A percentile compares a stretch with the other conserved stretches of the same genome.
Conservation (phyloP, 2,888 invertebrate species). For the Apotomis betuletana region DNA sequence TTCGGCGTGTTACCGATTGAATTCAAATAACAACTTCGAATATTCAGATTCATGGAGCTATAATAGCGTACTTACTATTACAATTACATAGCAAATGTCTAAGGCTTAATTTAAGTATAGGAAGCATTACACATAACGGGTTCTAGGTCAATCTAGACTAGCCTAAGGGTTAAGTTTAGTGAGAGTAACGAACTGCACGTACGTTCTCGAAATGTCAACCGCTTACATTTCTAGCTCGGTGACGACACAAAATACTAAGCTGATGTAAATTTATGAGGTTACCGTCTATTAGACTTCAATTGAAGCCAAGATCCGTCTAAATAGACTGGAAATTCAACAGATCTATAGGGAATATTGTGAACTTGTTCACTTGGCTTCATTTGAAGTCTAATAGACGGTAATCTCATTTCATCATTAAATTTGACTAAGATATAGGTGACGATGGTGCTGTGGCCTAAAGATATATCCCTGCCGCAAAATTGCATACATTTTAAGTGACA, state of each 20-base stretch:
- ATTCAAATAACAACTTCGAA: not conserved
- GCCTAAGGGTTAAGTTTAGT: slow-evolving; percentile 4
- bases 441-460: too few species aligned
- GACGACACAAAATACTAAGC: not conserved
- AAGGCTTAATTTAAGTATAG: not conserved
- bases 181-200: slow-evolving; percentile 1
- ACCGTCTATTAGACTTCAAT: not conserved
- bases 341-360: too few species aligned
- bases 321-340: not conserved
- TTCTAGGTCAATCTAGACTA: not conserved
- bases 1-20: not conserved
- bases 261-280: not conserved
- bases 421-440: too few species aligned
- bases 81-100: not conserved
- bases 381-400: too few species aligned
- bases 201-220: not conserved
- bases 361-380: too few species aligned
- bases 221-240: not conserved
- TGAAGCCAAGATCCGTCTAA: not conserved
- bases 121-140: not conserved
- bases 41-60: not conserved
- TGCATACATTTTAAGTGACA: too few species aligned
- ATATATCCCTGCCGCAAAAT: too few species aligned
- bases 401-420: too few species aligned
- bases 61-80: not conserved